These are phyloP conservation scores for Gonioctena quinquepunctata DNA, from an alignment of 1,140 invertebrate genomes.

Conservation along the genomic window DNA sequence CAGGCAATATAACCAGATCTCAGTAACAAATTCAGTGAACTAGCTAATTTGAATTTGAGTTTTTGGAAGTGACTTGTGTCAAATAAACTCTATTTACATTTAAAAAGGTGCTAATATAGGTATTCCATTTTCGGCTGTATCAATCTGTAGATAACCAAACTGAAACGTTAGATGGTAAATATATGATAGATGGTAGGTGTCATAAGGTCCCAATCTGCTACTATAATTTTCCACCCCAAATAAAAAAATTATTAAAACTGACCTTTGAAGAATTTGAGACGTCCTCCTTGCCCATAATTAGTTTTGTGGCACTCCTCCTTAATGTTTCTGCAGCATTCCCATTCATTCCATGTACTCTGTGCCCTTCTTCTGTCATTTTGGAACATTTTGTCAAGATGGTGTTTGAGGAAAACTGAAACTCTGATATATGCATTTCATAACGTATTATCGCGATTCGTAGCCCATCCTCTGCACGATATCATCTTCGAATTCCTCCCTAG, in stretches of 20 bases:
- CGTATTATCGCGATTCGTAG: slow-evolving; percentile 28
- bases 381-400: slow-evolving; percentile 64
- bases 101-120: no score
- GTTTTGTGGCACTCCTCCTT: slow-evolving; percentile 46
- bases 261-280: slow-evolving; percentile 68
- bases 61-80: no score
- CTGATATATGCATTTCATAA: slow-evolving; percentile 53
- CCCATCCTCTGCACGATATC: slow-evolving; percentile 36
- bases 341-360: slow-evolving; percentile 67
- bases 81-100: no score
- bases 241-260: slow-evolving; percentile 34
- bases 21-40: no score
- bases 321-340: slow-evolving; percentile 60
- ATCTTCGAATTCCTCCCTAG: slow-evolving; percentile 32
- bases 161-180: no score
- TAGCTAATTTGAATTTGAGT: no score
- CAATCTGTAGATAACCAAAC: no score
- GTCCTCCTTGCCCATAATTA: slow-evolving; percentile 57
- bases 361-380: slow-evolving; percentile 68
- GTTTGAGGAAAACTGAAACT: slow-evolving; percentile 36
- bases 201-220: no score
- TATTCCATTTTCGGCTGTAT: no score
- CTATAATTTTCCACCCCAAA: background rate
- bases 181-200: no score
- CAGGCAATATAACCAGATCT: no score